Evolutionary conservation across 2,888 invertebrate genomes (phyloP).

Genomic region (Cinara cedri): DNA sequence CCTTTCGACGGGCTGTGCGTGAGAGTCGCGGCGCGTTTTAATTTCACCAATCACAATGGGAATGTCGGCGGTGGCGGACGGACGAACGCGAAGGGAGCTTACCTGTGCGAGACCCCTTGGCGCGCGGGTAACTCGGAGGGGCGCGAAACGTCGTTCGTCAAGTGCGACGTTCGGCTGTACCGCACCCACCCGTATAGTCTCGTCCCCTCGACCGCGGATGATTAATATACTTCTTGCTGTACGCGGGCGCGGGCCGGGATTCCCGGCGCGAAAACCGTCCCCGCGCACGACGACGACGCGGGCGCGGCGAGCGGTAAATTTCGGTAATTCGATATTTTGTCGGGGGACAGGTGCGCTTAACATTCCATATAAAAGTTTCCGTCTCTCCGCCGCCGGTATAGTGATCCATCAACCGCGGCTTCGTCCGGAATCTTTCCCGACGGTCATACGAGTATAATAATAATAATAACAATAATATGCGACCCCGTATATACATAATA

Average conservation of each 20-base stretch:
- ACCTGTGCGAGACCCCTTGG: no score
- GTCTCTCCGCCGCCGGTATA: neutral
- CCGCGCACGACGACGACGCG: no score
- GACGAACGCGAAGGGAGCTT: neutral
- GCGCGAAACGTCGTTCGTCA: slow-evolving; percentile 1
- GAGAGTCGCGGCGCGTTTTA: neutral
- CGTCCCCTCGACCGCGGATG: neutral
- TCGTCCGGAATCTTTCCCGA: neutral
- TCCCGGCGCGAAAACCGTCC: neutral
- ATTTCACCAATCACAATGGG: slow-evolving; percentile 2
- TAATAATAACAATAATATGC: neutral
- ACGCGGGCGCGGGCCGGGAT: neutral
- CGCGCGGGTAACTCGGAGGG: neutral
- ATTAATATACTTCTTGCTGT: slow-evolving; percentile 18
- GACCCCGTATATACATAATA: neutral
- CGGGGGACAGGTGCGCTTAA: slow-evolving; percentile 1
- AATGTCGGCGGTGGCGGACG: neutral
- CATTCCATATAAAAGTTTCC: slow-evolving; percentile 24
- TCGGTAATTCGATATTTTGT: slow-evolving; percentile 28
- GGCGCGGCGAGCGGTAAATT: neutral
- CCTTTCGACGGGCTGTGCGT: neutral
- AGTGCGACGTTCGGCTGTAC: slow-evolving; percentile 13
- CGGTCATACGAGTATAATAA: no score
- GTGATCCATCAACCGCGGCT: slow-evolving; percentile 9
- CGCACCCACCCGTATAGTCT: no score